phyloP scores from a whole-genome alignment of 2,113 vertebrate species.

The Marcusenius ussheri region DNA sequence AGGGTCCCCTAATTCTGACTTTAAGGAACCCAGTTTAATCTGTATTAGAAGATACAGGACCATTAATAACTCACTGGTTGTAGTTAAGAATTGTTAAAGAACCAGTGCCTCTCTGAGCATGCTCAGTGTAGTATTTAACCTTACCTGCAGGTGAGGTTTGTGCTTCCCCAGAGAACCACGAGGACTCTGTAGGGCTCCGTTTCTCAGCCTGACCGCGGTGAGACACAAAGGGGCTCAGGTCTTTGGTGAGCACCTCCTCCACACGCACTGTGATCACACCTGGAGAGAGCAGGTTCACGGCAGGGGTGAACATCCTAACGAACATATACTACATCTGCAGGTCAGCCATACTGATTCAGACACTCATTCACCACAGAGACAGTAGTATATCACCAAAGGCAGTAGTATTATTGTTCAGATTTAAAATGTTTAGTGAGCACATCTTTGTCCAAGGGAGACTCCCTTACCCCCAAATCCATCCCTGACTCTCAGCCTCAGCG shows the following conservation, averaged over 20 bases:
- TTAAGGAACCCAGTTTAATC: background rate
- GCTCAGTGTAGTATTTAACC: background rate
- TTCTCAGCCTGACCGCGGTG: constrained; percentile 31
- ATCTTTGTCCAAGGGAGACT: background rate
- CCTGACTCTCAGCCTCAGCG: constrained; percentile 44
- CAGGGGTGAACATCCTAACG: background rate
- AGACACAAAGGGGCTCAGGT: constrained; percentile 44
- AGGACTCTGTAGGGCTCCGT: constrained; percentile 5
- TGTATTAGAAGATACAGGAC: background rate
- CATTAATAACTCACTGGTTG: background rate
- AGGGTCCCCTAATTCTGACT: background rate
- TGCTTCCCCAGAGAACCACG: background rate
- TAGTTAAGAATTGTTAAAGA: background rate
- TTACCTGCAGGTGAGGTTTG: constrained; percentile 25
- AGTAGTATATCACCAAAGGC: background rate
- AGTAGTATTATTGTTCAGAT: background rate
- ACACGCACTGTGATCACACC: constrained; percentile 49
- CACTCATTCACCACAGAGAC: background rate
- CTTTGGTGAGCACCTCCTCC: constrained; percentile 38
- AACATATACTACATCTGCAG: background rate
- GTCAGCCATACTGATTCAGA: background rate
- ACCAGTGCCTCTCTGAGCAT: background rate
- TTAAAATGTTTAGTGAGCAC: background rate
- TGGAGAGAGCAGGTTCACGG: constrained; percentile 21
- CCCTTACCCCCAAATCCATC: constrained; percentile 55